Evolutionary conservation across 2,113 vertebrate species (phyloP).

Genomic region (Oreochromis aureus): DNA sequence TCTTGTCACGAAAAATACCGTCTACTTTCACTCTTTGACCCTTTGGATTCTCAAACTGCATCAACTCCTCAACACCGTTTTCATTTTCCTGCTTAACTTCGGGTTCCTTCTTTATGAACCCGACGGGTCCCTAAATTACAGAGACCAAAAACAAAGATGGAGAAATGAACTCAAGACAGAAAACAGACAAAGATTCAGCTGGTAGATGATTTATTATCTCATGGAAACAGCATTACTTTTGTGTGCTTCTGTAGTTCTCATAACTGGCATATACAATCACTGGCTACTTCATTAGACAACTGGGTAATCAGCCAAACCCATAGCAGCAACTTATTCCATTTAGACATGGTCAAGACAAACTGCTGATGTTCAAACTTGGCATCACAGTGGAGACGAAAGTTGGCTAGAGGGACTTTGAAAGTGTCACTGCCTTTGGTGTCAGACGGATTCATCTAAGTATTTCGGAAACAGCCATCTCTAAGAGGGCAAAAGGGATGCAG

Average conservation of each 20-base stretch:
- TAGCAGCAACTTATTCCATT: not conserved
- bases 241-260: not conserved
- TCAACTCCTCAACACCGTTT: rapidly evolving
- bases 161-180: not conserved
- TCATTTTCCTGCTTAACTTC: not conserved
- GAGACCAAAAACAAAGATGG: not conserved
- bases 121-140: not conserved
- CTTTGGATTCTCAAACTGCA: not conserved
- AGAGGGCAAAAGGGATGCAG: not conserved
- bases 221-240: not conserved
- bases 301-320: not conserved
- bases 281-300: not conserved
- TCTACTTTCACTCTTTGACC: not conserved
- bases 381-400: too few relatives aligned
- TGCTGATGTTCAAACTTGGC: not conserved
- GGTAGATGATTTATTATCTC: not conserved
- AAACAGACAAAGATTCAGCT: not conserved
- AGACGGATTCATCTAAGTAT: too few relatives aligned
- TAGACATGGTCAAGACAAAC: not conserved
- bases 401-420: too few relatives aligned
- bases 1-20: rapidly evolving
- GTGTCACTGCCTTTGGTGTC: too few relatives aligned
- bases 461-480: too few relatives aligned
- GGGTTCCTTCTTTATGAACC: not conserved
- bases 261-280: not conserved